Percentiles rank a stretch among this genome's conserved stretches.
Conservation (phyloP, 2,113 vertebrate species). For the Suncus etruscus region DNA sequence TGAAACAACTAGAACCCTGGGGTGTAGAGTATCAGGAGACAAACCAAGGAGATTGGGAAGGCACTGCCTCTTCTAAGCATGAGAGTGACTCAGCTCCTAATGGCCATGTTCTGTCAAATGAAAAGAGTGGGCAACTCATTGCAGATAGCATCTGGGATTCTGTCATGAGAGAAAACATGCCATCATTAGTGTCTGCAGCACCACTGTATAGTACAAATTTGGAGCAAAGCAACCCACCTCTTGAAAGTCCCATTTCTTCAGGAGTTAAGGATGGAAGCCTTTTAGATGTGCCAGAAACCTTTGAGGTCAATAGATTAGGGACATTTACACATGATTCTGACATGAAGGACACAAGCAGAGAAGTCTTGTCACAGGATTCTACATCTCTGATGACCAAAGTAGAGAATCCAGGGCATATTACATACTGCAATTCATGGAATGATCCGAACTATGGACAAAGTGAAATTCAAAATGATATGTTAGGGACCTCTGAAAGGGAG, state of each 20-base stretch:
- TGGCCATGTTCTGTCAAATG: slow-evolving; percentile 22
- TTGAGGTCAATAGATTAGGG: slow-evolving; percentile 58
- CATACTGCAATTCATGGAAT: slow-evolving; percentile 48
- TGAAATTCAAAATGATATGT: slow-evolving; percentile 47
- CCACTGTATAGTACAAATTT: slow-evolving; percentile 17
- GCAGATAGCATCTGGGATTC: slow-evolving; percentile 77
- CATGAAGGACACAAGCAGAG: slow-evolving; percentile 53
- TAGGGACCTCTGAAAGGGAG: background rate
- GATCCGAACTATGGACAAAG: slow-evolving; percentile 4
- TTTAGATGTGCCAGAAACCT: slow-evolving; percentile 34
- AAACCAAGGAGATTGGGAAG: slow-evolving; percentile 72
- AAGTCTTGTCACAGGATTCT: slow-evolving; percentile 18
- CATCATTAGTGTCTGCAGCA: slow-evolving; percentile 56
- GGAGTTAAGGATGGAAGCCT: slow-evolving; percentile 63
- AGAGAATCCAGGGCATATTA: slow-evolving; percentile 70
- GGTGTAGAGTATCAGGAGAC: slow-evolving; percentile 68
- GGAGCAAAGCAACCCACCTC: slow-evolving; percentile 64
- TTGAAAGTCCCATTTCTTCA: slow-evolving; percentile 55
- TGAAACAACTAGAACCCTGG: slow-evolving; percentile 70
- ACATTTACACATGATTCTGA: background rate
- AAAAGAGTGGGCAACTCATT: slow-evolving; percentile 69
- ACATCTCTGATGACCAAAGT: slow-evolving; percentile 55
- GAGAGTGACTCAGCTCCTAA: background rate
- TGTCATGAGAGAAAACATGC: slow-evolving; percentile 70
- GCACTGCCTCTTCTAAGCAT: slow-evolving; percentile 44